These are phyloP conservation scores for Odontocolon sp. DNA, from an alignment of 2,888 invertebrate species.

Conservation along the genomic window DNA sequence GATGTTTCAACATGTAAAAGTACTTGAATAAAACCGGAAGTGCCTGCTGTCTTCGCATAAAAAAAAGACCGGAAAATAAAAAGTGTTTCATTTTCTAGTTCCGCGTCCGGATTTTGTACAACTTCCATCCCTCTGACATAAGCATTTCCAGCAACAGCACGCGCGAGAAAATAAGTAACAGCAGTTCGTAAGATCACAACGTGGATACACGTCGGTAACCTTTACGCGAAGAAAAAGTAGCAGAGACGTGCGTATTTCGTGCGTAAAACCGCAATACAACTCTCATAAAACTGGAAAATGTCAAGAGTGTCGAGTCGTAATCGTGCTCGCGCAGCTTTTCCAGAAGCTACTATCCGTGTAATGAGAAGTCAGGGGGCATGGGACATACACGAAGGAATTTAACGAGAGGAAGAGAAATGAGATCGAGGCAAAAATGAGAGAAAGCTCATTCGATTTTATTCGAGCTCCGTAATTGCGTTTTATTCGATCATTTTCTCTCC, in stretches of 20 bases:
- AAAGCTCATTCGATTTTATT: not conserved
- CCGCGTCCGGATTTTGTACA: not conserved
- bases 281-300: slow-evolving; percentile 7
- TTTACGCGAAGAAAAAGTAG: not conserved
- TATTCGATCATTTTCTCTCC: not conserved
- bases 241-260: not conserved
- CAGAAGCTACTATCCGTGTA: not conserved
- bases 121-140: not conserved
- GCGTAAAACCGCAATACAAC: not conserved
- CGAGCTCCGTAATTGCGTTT: not conserved
- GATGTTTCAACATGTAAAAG: not conserved
- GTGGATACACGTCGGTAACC: not conserved
- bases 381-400: not conserved
- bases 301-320: not conserved
- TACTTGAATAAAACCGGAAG: not conserved
- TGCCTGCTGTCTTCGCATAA: not conserved
- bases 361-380: not conserved
- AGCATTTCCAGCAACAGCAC: not conserved
- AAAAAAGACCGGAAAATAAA: not conserved
- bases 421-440: not conserved
- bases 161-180: not conserved
- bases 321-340: not conserved
- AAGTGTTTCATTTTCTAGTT: not conserved
- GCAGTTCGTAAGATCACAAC: not conserved
- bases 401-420: too few relatives aligned